These are phyloP conservation scores for Nixonia krombeini DNA, from an alignment of 1,140 invertebrate genomes.

Conservation along the genomic window DNA sequence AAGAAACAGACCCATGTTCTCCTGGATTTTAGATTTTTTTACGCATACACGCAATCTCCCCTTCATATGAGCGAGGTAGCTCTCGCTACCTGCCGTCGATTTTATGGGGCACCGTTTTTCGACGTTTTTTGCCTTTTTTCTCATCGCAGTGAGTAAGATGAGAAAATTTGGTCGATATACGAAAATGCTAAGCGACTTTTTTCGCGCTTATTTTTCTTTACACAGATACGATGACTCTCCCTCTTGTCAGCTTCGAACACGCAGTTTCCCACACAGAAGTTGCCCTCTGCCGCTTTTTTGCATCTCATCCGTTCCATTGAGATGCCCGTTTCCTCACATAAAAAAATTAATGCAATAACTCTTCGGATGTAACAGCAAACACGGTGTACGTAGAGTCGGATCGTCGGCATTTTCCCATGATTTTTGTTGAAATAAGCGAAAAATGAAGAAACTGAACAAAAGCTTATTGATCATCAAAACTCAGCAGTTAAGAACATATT, in stretches of 20 bases:
- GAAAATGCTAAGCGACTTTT: conserved; percentile 55
- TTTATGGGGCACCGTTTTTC: conserved; percentile 44
- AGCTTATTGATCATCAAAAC: too few species aligned
- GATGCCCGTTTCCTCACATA: too few species aligned
- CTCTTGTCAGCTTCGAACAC: conserved; percentile 21
- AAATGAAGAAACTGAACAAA: too few species aligned
- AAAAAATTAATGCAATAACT: neutral
- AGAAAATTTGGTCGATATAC: conserved; percentile 36
- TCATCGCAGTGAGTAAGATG: conserved; percentile 38
- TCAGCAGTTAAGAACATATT: too few species aligned
- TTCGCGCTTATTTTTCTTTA: conserved; percentile 21
- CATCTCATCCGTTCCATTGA: too few species aligned
- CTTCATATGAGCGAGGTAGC: neutral
- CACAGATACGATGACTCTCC: conserved; percentile 37
- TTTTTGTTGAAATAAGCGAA: too few species aligned
- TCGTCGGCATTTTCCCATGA: too few species aligned
- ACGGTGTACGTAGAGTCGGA: too few species aligned
- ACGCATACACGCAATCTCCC: conserved; percentile 18
- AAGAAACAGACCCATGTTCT: conserved; percentile 47
- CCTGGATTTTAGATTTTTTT: conserved; percentile 53
- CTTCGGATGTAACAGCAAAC: too few species aligned
- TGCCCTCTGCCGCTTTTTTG: neutral
- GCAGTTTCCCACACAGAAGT: conserved; percentile 47
- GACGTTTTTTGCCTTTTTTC: conserved; percentile 49
- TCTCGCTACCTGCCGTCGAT: conserved; percentile 51